A percentile compares a stretch with the other conserved stretches of the same genome.
Evolutionary conservation across 2,888 invertebrate genomes (phyloP).

Genomic region (Coecobrya sp.): DNA sequence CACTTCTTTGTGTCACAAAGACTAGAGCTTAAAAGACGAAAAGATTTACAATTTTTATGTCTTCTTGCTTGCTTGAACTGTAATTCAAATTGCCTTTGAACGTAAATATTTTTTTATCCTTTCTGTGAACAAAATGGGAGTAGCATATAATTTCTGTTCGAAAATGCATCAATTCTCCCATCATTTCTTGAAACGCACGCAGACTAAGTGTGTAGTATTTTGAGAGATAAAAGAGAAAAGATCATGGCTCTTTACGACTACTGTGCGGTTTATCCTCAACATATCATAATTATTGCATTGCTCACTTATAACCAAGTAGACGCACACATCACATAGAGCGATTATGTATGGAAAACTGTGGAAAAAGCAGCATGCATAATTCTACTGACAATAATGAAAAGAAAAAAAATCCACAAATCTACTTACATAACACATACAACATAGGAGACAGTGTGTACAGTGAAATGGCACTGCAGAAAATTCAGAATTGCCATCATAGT

Average conservation of each 20-base stretch:
- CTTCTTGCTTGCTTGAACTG: constrained; percentile 48
- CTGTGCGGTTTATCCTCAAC: constrained; percentile 19
- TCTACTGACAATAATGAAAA: constrained; percentile 32
- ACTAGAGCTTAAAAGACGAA: background rate
- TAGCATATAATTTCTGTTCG: constrained; percentile 67
- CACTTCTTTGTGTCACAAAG: constrained; percentile 38
- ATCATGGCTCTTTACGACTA: background rate
- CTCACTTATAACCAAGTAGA: too few relatives aligned
- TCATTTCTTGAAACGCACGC: background rate
- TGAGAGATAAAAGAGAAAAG: constrained; percentile 16
- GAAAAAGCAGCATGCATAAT: constrained; percentile 19
- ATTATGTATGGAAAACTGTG: background rate
- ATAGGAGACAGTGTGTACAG: too few relatives aligned
- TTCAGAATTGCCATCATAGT: background rate
- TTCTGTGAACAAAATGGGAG: constrained; percentile 27
- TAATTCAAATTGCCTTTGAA: constrained; percentile 62
- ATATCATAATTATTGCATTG: constrained; percentile 28
- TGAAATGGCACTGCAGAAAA: too few relatives aligned
- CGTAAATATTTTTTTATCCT: constrained; percentile 54
- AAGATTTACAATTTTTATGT: constrained; percentile 49
- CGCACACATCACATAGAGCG: background rate
- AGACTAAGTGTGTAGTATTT: constrained; percentile 23
- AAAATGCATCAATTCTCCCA: constrained; percentile 68
- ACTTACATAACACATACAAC: too few relatives aligned
- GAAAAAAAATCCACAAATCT: background rate